These are phyloP conservation scores for Choloepus didactylus DNA, from an alignment of 2,797 vertebrate species.

Conservation along the genomic window DNA sequence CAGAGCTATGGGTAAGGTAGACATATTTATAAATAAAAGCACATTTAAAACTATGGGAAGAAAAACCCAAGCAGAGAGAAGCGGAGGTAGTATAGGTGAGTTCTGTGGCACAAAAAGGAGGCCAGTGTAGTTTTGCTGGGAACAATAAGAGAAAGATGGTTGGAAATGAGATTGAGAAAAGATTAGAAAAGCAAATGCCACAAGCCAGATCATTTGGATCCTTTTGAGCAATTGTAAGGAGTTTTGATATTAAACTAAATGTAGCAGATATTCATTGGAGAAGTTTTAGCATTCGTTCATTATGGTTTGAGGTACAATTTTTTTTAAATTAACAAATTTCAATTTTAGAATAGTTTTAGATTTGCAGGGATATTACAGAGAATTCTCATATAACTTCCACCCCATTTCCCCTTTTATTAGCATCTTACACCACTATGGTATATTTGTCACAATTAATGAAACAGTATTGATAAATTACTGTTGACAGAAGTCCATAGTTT, in stretches of 20 bases:
- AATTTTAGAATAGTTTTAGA: background rate
- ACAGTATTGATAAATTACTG: background rate
- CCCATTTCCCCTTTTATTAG: background rate
- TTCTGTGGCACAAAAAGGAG: background rate
- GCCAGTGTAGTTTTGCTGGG: background rate
- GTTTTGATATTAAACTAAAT: background rate
- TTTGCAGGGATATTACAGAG: background rate
- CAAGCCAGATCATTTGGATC: background rate
- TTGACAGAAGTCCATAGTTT: background rate
- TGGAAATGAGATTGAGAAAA: background rate
- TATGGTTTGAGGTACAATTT: background rate
- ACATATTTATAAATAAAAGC: background rate
- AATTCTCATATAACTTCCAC: background rate
- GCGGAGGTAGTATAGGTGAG: background rate
- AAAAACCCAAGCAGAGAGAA: background rate
- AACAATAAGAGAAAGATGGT: background rate
- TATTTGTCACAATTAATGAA: background rate
- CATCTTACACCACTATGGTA: background rate
- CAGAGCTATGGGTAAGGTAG: background rate
- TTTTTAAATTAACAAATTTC: background rate
- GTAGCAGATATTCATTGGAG: background rate
- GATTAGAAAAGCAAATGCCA: background rate
- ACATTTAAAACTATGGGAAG: background rate
- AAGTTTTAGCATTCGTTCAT: background rate
- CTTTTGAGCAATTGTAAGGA: background rate